Evolutionary conservation across 1,140 invertebrate genomes (phyloP), one percentile per base, ranked within the genome.

Genomic region (Halictus rubicundus): DNA sequence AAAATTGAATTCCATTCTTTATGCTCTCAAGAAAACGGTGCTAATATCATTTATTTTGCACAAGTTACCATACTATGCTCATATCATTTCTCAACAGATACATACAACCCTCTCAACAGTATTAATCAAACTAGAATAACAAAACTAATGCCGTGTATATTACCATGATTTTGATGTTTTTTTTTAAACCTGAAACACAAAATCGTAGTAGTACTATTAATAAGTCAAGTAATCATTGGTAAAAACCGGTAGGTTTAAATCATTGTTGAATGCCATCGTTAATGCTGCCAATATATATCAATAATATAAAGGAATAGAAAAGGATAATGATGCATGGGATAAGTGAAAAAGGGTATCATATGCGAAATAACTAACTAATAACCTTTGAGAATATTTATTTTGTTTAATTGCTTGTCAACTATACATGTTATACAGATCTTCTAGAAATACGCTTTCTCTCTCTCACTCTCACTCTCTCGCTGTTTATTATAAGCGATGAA

Each of bases 141-240:
- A 87, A 90, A 91, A 88, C 90, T 90, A 91, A 64, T 89, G 79
- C 85, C 84, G 89, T 91, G 89, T 89, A 90, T 85, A 90, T 93
- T 93, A 93, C 92, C 92, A 91, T 92, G 88, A 92, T 89, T 91
- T 91, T 92, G 92, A 88, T 88, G 92, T 90, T 90, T 89, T 32
- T 4, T 32, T 88, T 90, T 88, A 89, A 89, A 93, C 91, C 92
- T 92, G 92, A 92, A 93, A 93, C 92, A 93, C 91, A 93, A 92
- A 93, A 93, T 90, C 84, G 88, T 88, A 92, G 88, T 88, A 82
- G 80, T 72, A 89, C 82, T 85, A 92, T 92, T 92, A 92, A 89
- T 88, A 86, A 88, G 82, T 82, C 21, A 64, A 74, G 25, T 66
- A 84, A 59, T 85, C 57, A 80, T 54, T 76, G 12, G n/a, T 74